phyloP scores from a whole-genome alignment of 2,888 invertebrate species.

The Morinoia aosen region DNA sequence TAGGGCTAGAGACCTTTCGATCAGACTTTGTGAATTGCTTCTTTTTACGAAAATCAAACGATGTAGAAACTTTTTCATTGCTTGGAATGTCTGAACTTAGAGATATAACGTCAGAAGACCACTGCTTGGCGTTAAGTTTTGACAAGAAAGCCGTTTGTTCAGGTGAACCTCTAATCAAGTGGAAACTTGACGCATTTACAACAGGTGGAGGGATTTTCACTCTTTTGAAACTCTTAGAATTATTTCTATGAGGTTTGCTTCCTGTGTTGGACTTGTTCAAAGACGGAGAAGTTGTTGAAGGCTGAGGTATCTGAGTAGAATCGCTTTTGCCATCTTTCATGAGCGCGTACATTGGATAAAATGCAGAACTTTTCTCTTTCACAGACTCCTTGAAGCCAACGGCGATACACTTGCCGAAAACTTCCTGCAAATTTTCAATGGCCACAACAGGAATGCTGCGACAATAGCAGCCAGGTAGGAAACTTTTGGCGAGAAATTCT shows the following conservation, averaged over 20 bases:
- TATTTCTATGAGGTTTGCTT: not conserved
- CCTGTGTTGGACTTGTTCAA: not conserved
- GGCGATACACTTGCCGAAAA: conserved; percentile 58
- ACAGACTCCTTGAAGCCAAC: conserved; percentile 59
- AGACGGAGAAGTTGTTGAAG: not conserved
- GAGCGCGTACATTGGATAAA: conserved; percentile 56
- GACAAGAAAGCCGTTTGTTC: not conserved
- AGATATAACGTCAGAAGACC: not conserved
- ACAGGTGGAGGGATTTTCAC: conserved; percentile 9
- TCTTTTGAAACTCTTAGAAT: not conserved
- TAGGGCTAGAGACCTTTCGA: not conserved
- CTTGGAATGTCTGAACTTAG: conserved; percentile 7
- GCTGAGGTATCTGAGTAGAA: not conserved
- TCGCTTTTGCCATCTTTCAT: conserved; percentile 47
- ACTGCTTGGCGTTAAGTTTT: not conserved
- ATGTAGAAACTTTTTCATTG: not conserved
- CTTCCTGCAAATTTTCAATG: conserved; percentile 46
- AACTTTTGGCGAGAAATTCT: conserved; percentile 56
- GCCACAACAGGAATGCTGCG: conserved; percentile 60
- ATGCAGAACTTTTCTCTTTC: conserved; percentile 48
- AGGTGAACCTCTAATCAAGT: conserved; percentile 14
- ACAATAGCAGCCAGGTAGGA: conserved; percentile 61
- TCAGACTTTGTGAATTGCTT: not conserved
- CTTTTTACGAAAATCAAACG: conserved; percentile 12
- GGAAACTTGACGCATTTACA: not conserved